Base-by-base conservation (phyloP, 2,113 vertebrate species). In the Catagonus wagneri region DNA sequence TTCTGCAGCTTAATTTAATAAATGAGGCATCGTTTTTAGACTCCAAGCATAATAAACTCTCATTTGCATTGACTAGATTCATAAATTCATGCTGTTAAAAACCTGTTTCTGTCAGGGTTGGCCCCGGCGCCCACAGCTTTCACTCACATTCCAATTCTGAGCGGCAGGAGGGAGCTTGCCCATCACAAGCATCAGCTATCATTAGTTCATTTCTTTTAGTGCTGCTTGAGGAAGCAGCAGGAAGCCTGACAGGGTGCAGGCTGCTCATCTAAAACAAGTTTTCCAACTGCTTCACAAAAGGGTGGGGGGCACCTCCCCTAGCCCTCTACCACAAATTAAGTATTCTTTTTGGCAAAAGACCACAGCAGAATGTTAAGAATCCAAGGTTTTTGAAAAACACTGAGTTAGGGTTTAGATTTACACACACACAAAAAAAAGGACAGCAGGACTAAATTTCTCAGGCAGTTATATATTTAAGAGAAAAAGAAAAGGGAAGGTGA, bases 51-150 rank as follows among this genome's bases (percentile, higher is more conserved):
- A 98, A 98, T 97, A 98, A 97, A 97, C 89, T 88, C 97, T 98
- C 97, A 97, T 98, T 98, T 98, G 97, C 97, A 97, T 96, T 95
- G 96, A 98, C 93, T 65, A 96, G 93, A 98, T 98, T 98, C 98
- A 98, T 97, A 98, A 98, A 98, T 97, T 98, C 98, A 98, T 0
- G 96, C 98, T 98, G 98, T 95, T 98, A 98, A 98, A 97, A 98
- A 98, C 96, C 95, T 97, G 98, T 97, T 98, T 98, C 94, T 97
- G 98, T 97, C 96, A 98, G 95, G 96, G 95, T 96, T 79, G 86
- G 97, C 97, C 96, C 85, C 78, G 76, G 88, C 96, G 95, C 98
- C 98, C 89, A 95, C 29, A 76, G 97, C 90, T 98, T 98, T 98
- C 96, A 58, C 97, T 98, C 96, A 95, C 89, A 97, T 97, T 98